Percentiles rank a stretch among this genome's conserved stretches.
These are phyloP conservation scores for Drosophila biarmipes DNA, from an alignment of 1,140 invertebrate species.

Conservation along the genomic window DNA sequence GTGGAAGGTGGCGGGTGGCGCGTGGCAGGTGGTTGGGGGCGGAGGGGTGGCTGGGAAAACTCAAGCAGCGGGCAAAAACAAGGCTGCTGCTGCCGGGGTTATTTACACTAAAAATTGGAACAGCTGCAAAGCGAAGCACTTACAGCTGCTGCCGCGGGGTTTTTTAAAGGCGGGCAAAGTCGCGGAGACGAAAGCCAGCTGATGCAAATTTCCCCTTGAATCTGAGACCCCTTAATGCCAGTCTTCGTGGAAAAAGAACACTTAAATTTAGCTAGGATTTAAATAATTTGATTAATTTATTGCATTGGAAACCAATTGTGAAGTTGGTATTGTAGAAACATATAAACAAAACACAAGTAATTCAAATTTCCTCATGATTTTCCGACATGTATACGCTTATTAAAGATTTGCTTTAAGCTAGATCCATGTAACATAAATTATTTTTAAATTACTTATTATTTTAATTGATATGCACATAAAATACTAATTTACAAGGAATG, in stretches of 20 bases:
- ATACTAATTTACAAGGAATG: too few relatives aligned
- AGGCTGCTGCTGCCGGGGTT: slow-evolving; percentile 58
- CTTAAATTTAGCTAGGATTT: background rate
- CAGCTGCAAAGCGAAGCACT: slow-evolving; percentile 63
- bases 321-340: too few relatives aligned
- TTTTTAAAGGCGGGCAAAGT: slow-evolving; percentile 2
- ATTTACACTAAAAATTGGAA: slow-evolving; percentile 82
- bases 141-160: slow-evolving; percentile 56
- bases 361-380: too few relatives aligned
- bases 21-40: background rate
- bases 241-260: background rate
- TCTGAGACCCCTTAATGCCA: slow-evolving; percentile 11
- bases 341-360: too few relatives aligned
- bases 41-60: slow-evolving; percentile 21
- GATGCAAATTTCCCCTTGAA: slow-evolving; percentile 24
- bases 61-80: slow-evolving; percentile 51
- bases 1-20: slow-evolving; percentile 8
- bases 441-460: too few relatives aligned
- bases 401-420: too few relatives aligned
- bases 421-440: too few relatives aligned
- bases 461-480: too few relatives aligned
- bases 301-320: too few relatives aligned
- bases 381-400: too few relatives aligned
- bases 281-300: background rate
- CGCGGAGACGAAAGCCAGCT: slow-evolving; percentile 5